Conservation (phyloP, 30 jellyfish, hydroid and myxozoan genomes). For the Catostylus mosaicus region DNA sequence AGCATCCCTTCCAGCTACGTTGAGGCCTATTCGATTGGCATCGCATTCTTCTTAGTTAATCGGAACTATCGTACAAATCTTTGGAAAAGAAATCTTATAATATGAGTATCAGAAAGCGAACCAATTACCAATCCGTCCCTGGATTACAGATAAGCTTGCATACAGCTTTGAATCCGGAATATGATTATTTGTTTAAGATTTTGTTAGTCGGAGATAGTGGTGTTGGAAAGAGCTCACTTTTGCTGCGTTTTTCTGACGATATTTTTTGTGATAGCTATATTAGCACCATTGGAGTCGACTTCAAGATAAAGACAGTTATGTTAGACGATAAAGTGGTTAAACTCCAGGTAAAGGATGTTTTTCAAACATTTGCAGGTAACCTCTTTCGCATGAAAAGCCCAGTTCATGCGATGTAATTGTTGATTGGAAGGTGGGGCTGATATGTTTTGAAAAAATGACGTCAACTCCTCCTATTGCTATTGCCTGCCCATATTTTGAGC, state of each 20-base stretch:
- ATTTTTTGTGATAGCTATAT: constrained; percentile 72
- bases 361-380: no score
- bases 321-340: constrained; percentile 80
- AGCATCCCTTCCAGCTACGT: no score
- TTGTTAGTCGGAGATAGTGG: constrained; percentile 88
- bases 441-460: no score
- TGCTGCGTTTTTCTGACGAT: constrained; percentile 81
- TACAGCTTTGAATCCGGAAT: constrained; percentile 79
- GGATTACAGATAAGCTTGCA: constrained; percentile 65
- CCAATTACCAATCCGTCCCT: constrained; percentile 42
- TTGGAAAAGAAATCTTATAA: background rate
- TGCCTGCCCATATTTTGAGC: no score
- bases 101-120: constrained; percentile 15
- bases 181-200: constrained; percentile 82
- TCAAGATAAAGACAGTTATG: constrained; percentile 75
- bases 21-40: no score
- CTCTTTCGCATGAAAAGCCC: no score
- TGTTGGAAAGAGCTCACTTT: constrained; percentile 79
- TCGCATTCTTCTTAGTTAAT: no score
- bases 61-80: background rate
- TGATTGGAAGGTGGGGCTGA: no score
- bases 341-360: constrained; percentile 62
- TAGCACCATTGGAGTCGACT: constrained; percentile 91
- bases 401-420: no score
- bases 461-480: no score